These are phyloP conservation scores for Lonchura striata DNA, from an alignment of 2,113 vertebrate species.

Conservation along the genomic window DNA sequence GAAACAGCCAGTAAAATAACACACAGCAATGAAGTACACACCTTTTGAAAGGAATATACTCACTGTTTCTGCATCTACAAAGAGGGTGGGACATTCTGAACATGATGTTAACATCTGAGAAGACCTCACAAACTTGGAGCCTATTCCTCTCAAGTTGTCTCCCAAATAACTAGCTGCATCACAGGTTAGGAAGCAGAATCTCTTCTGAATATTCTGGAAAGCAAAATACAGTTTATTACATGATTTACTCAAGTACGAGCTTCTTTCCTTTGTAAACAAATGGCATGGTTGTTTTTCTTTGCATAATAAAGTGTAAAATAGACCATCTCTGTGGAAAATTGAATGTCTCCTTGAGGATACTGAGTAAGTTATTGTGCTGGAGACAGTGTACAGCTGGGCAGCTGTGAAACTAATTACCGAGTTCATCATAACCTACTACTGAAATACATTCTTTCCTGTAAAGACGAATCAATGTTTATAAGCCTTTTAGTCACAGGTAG, in stretches of 20 bases:
- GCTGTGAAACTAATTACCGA: neutral
- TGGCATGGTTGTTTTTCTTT: neutral
- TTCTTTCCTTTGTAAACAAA: neutral
- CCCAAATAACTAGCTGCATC: constrained; percentile 94
- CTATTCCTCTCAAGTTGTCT: constrained; percentile 92
- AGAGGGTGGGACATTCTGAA: constrained; percentile 95
- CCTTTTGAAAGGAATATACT: constrained; percentile 60
- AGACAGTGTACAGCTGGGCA: neutral
- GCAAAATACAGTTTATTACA: constrained; percentile 8
- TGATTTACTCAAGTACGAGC: neutral
- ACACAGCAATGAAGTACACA: neutral
- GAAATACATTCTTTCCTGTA: neutral
- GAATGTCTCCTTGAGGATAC: neutral
- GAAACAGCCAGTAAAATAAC: neutral
- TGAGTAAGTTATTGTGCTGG: neutral
- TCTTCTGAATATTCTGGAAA: constrained; percentile 93
- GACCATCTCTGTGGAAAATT: neutral
- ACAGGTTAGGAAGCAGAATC: constrained; percentile 94
- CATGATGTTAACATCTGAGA: constrained; percentile 94
- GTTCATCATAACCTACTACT: neutral
- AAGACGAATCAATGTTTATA: neutral
- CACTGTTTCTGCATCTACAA: constrained; percentile 96
- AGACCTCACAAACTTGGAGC: constrained; percentile 94
- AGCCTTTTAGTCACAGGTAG: neutral
- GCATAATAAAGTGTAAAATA: neutral